Evolutionary conservation across 2,113 vertebrate species (phyloP).

Genomic region (Corythaeola cristata): DNA sequence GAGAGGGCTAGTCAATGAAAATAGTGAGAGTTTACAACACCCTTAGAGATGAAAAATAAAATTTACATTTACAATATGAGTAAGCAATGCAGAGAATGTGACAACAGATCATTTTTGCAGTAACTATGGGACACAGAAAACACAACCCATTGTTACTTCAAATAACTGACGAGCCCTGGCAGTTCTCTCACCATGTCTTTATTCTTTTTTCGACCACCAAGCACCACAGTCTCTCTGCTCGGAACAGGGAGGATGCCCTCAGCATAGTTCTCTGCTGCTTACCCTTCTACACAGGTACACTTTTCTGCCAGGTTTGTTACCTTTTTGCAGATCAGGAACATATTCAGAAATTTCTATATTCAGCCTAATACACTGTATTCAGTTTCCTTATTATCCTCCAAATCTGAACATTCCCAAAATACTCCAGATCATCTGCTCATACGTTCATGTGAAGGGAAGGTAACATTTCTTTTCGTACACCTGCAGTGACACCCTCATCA

Average conservation of each 20-base stretch:
- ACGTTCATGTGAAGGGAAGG: neutral
- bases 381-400: neutral
- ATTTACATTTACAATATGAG: neutral
- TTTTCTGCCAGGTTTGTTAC: neutral
- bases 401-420: neutral
- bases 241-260: neutral
- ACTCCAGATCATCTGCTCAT: neutral
- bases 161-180: neutral
- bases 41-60: neutral
- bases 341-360: neutral
- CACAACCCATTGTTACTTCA: neutral
- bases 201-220: neutral
- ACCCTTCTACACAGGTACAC: neutral
- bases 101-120: neutral
- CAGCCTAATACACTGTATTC: neutral
- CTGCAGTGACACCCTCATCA: neutral
- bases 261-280: neutral
- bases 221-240: neutral
- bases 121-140: neutral
- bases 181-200: neutral
- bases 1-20: neutral
- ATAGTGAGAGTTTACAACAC: neutral
- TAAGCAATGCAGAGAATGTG: neutral
- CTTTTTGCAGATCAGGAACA: neutral
- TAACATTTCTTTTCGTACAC: neutral